Conservation (phyloP, 1,140 invertebrate genomes). For the Chironomus tepperi region DNA sequence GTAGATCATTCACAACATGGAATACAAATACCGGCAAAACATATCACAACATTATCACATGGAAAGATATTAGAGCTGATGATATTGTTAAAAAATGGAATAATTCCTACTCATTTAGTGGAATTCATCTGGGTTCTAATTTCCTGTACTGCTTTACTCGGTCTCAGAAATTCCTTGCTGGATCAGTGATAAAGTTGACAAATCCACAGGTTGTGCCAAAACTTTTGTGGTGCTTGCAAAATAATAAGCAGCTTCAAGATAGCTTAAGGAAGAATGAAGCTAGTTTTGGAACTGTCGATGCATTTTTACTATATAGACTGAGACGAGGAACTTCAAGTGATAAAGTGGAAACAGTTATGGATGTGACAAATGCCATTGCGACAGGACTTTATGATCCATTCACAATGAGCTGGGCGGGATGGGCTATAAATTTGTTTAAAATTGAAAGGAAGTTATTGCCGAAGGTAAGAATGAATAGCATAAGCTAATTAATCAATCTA, state of each 20-base stretch:
- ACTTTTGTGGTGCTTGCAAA: slow-evolving; percentile 66
- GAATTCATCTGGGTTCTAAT: slow-evolving; percentile 41
- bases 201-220: slow-evolving; percentile 74
- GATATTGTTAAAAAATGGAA: slow-evolving; percentile 78
- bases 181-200: slow-evolving; percentile 67
- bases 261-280: slow-evolving; percentile 53
- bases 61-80: slow-evolving; percentile 86
- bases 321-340: slow-evolving; percentile 24
- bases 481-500: too few relatives aligned
- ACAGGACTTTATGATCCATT: slow-evolving; percentile 93
- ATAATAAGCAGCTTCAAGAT: slow-evolving; percentile 55
- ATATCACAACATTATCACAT: slow-evolving; percentile 92
- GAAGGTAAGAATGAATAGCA: too few relatives aligned
- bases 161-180: slow-evolving; percentile 69
- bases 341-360: slow-evolving; percentile 58
- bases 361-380: slow-evolving; percentile 79
- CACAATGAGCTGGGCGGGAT: slow-evolving; percentile 66
- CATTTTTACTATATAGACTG: slow-evolving; percentile 82
- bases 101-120: slow-evolving; percentile 64
- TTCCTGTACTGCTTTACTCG: slow-evolving; percentile 67
- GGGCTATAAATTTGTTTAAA: slow-evolving; percentile 64
- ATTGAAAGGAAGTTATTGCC: slow-evolving; percentile 64
- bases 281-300: slow-evolving; percentile 86
- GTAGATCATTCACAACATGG: slow-evolving; percentile 83
- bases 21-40: slow-evolving; percentile 66